Conservation (phyloP, 2,888 invertebrate genomes). For the Perizoma affinitatum region DNA sequence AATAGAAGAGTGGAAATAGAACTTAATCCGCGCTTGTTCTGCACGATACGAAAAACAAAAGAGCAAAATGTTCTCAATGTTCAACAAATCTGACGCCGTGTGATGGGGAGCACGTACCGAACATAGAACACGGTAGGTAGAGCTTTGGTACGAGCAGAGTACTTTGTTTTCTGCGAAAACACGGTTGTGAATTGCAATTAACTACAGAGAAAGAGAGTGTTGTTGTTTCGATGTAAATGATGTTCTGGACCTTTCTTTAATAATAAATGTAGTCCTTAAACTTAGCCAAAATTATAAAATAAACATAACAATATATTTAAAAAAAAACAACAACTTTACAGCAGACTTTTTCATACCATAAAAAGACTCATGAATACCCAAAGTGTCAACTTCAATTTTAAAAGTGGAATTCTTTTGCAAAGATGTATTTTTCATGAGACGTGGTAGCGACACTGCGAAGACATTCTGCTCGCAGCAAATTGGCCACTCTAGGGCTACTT, state of each 20-base stretch:
- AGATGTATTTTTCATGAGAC: slow-evolving; percentile 23
- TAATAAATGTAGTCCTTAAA: background rate
- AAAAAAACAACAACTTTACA: background rate
- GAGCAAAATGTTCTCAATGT: slow-evolving; percentile 7
- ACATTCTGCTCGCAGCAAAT: slow-evolving; percentile 27
- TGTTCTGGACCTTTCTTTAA: background rate
- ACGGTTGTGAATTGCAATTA: slow-evolving; percentile 10
- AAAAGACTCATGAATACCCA: background rate
- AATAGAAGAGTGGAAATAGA: background rate
- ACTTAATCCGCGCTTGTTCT: slow-evolving; percentile 4
- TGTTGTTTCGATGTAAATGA: background rate
- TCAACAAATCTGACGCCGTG: slow-evolving; percentile 16
- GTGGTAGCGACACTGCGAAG: slow-evolving; percentile 18
- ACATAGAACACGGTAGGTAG: slow-evolving; percentile 10
- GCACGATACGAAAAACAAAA: too few species aligned
- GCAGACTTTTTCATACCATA: background rate
- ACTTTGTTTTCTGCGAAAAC: slow-evolving; percentile 17
- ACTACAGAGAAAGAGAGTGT: background rate
- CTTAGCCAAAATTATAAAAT: background rate
- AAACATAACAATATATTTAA: too few species aligned
- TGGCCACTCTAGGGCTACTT: slow-evolving; percentile 28
- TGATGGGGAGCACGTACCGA: slow-evolving; percentile 13
- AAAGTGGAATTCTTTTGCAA: slow-evolving; percentile 26
- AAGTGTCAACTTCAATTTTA: slow-evolving; percentile 19
- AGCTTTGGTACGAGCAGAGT: slow-evolving; percentile 1